Evolutionary conservation across 1,140 invertebrate species (phyloP).

Genomic region (Lethocerus indicus): DNA sequence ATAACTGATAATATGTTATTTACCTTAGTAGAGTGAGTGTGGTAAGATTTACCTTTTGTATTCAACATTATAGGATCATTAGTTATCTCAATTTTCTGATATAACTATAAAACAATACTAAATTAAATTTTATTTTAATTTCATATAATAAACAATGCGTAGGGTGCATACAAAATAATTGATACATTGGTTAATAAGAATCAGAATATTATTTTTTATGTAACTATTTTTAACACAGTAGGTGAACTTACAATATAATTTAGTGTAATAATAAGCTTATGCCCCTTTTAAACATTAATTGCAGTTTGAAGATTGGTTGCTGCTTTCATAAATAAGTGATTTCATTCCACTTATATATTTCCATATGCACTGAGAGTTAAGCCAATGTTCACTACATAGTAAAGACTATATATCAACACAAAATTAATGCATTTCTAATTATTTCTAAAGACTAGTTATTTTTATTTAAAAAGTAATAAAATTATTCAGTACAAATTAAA

Average conservation of each 20-base stretch:
- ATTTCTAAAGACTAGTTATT: constrained; percentile 9
- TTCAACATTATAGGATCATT: not conserved
- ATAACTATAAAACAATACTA: not conserved
- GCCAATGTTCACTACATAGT: not conserved
- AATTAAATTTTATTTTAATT: not conserved
- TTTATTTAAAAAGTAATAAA: constrained; percentile 3
- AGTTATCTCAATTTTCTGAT: not conserved
- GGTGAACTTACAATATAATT: constrained; percentile 9
- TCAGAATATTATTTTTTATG: constrained; percentile 9
- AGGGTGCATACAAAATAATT: not conserved
- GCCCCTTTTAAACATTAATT: constrained; percentile 7
- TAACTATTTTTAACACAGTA: constrained; percentile 12
- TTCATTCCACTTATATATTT: not conserved
- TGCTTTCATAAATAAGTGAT: not conserved
- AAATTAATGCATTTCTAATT: constrained; percentile 2
- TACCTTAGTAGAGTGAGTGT: no score
- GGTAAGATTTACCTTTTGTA: no score
- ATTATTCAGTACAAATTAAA: constrained; percentile 7
- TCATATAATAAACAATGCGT: not conserved
- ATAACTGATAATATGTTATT: no score
- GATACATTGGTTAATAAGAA: constrained; percentile 5
- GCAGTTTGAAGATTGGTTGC: constrained; percentile 5
- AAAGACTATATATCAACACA: not conserved
- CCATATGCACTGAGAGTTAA: not conserved
- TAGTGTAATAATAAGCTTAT: constrained; percentile 11